Conservation (phyloP, 2,888 invertebrate genomes). For the Agonopterix heracliana region DNA sequence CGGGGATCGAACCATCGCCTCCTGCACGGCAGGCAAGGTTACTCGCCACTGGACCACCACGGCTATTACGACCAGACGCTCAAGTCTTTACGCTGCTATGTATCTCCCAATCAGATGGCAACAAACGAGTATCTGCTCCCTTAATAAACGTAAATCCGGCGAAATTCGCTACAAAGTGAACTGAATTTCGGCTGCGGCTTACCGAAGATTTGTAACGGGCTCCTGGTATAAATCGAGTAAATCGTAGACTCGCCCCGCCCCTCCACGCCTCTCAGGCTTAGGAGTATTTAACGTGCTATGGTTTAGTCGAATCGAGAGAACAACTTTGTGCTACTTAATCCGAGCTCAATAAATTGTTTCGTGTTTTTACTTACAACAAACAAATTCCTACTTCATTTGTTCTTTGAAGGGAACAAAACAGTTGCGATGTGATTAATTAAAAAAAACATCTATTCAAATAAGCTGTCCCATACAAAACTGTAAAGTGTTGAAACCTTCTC, state of each 20-base stretch:
- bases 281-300: slow-evolving; percentile 23
- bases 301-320: slow-evolving; percentile 17
- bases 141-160: slow-evolving; percentile 58
- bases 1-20: no score
- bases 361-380: slow-evolving; percentile 1
- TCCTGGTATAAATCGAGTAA: slow-evolving; percentile 36
- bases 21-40: no score
- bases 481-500: no score
- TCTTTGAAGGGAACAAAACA: no score
- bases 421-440: no score
- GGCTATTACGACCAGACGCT: no score
- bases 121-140: slow-evolving; percentile 5
- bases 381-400: no score
- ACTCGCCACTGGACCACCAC: no score
- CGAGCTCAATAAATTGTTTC: slow-evolving; percentile 15
- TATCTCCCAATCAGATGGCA: no score
- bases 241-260: slow-evolving; percentile 22
- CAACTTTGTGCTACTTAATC: slow-evolving; percentile 17
- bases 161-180: slow-evolving; percentile 44
- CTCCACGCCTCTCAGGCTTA: slow-evolving; percentile 22
- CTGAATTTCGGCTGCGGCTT: slow-evolving; percentile 55
- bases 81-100: no score
- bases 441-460: no score
- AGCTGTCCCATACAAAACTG: no score
- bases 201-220: slow-evolving; percentile 60